Percentiles rank a stretch among this genome's conserved stretches.
Evolutionary conservation across 1,140 invertebrate genomes (phyloP).

Genomic region (Bombus waltoni): DNA sequence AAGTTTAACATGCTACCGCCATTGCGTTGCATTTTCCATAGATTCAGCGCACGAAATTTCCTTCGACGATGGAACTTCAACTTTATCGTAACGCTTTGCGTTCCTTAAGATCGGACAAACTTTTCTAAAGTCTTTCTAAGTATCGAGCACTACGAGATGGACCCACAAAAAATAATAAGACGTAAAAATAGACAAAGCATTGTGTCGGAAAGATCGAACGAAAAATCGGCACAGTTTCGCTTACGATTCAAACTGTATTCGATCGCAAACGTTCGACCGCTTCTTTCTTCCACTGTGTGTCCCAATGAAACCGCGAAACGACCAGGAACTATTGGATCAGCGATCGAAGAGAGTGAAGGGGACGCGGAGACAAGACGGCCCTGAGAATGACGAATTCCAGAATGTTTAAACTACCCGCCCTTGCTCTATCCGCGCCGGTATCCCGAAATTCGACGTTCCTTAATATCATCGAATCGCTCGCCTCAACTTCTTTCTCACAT

Average conservation of each 20-base stretch:
- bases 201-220: neutral
- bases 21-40: neutral
- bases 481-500: neutral
- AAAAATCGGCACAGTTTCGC: neutral
- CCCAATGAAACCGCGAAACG: neutral
- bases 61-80: neutral
- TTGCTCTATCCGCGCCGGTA: conserved; percentile 17
- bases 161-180: neutral
- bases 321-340: neutral
- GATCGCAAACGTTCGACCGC: too few species aligned
- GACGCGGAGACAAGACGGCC: neutral
- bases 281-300: neutral
- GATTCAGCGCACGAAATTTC: neutral
- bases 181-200: neutral
- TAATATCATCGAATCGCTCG: neutral
- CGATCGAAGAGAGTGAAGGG: neutral
- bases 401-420: conserved; percentile 22
- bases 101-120: too few species aligned
- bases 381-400: conserved; percentile 40
- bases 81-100: neutral
- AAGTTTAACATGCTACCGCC: neutral
- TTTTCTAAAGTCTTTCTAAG: too few species aligned
- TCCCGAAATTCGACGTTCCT: conserved; percentile 25
- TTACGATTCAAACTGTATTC: neutral
- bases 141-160: too few species aligned